Evolutionary conservation across 2,888 invertebrate species (phyloP).

Genomic region (Tachina lurida): DNA sequence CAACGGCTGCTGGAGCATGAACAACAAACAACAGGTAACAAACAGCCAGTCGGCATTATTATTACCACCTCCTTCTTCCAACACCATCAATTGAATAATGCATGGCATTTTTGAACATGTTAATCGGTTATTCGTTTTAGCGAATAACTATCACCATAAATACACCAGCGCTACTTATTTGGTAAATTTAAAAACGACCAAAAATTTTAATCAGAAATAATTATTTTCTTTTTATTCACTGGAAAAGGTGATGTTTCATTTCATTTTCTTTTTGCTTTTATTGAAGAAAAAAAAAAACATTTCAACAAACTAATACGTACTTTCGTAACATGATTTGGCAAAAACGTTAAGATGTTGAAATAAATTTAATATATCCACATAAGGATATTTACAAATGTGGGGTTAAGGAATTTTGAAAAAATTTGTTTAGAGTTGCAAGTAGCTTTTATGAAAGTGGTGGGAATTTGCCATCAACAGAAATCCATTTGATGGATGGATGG

Average conservation of each 20-base stretch:
- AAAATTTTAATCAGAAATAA: slow-evolving; percentile 40
- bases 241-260: slow-evolving; percentile 9
- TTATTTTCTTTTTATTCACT: slow-evolving; percentile 25
- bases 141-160: slow-evolving; percentile 43
- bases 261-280: neutral
- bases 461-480: too few species aligned
- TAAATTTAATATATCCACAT: neutral
- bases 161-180: slow-evolving; percentile 42
- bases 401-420: too few species aligned
- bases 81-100: slow-evolving; percentile 20
- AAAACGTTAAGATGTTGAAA: neutral
- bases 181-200: slow-evolving; percentile 42
- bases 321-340: neutral
- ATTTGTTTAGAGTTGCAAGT: too few species aligned
- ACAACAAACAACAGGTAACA: neutral
- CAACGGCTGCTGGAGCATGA: slow-evolving; percentile 1
- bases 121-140: slow-evolving; percentile 53
- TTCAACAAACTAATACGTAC: neutral
- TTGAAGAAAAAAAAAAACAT: neutral
- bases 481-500: too few species aligned
- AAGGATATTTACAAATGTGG: neutral
- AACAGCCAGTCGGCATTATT: neutral
- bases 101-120: slow-evolving; percentile 39
- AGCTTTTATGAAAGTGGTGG: too few species aligned
- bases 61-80: slow-evolving; percentile 7